phyloP scores from a whole-genome alignment of 1,140 invertebrate species.

The Archivesica marissinica region DNA sequence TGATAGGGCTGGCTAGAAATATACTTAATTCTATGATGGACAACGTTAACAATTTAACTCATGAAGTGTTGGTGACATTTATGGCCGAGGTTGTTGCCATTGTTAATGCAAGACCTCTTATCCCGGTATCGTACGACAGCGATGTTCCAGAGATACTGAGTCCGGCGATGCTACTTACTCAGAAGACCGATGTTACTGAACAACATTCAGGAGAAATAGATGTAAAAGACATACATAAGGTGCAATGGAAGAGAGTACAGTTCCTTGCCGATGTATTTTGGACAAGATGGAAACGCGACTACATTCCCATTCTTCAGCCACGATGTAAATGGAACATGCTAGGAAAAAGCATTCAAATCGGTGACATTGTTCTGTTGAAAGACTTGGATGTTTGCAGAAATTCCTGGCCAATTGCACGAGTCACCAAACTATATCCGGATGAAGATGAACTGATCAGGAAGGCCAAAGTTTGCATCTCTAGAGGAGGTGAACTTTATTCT shows the following conservation, averaged over 20 bases:
- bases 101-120: conserved; percentile 63
- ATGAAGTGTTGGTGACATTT: conserved; percentile 66
- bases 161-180: not conserved
- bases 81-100: conserved; percentile 61
- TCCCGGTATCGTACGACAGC: conserved; percentile 55
- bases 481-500: no score
- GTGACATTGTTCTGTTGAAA: no score
- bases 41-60: conserved; percentile 46
- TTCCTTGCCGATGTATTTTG: not conserved
- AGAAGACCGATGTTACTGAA: not conserved
- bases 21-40: conserved; percentile 58
- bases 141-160: conserved; percentile 16
- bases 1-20: conserved; percentile 57
- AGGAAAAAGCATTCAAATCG: no score
- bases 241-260: conserved; percentile 23
- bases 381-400: no score
- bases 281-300: not conserved
- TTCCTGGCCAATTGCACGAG: no score
- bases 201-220: not conserved
- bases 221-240: not conserved
- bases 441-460: no score
- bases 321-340: no score
- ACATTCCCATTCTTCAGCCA: no score
- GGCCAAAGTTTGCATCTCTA: no score
- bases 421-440: no score